Conservation (phyloP, 2,113 vertebrate species). For the Poeciliopsis occidentalis region DNA sequence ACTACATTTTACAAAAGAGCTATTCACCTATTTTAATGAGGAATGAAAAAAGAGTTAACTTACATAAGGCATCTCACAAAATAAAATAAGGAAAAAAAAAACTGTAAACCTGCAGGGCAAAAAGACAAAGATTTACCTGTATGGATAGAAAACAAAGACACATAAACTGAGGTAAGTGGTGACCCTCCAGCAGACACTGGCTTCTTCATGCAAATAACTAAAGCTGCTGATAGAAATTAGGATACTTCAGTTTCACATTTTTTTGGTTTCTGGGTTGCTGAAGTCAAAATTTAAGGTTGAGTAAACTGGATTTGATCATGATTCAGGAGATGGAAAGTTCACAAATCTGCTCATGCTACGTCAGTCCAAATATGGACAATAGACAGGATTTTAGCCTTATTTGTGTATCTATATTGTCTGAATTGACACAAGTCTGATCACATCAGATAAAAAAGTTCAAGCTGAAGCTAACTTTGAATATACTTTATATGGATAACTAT, state of each 20-base stretch:
- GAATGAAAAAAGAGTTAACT: neutral
- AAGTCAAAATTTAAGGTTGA: neutral
- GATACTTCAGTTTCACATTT: rapidly evolving
- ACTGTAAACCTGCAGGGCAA: neutral
- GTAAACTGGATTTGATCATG: neutral
- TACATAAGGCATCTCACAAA: neutral
- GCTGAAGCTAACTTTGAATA: neutral
- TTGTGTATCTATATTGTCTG: no score
- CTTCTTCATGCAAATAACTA: neutral
- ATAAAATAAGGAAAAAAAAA: neutral
- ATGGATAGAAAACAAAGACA: neutral
- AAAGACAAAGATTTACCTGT: neutral
- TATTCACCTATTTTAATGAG: neutral
- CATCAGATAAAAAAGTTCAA: no score
- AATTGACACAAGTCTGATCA: no score
- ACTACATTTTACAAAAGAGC: neutral
- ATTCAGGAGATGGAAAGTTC: no score
- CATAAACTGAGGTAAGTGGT: neutral
- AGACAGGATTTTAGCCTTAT: no score
- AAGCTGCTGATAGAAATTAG: neutral
- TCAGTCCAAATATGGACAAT: no score
- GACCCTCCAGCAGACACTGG: neutral
- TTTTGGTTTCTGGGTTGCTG: neutral
- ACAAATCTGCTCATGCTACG: no score
- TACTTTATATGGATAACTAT: neutral